Conservation (phyloP, 2,888 invertebrate genomes). For the Drosophila austrosaltans region DNA sequence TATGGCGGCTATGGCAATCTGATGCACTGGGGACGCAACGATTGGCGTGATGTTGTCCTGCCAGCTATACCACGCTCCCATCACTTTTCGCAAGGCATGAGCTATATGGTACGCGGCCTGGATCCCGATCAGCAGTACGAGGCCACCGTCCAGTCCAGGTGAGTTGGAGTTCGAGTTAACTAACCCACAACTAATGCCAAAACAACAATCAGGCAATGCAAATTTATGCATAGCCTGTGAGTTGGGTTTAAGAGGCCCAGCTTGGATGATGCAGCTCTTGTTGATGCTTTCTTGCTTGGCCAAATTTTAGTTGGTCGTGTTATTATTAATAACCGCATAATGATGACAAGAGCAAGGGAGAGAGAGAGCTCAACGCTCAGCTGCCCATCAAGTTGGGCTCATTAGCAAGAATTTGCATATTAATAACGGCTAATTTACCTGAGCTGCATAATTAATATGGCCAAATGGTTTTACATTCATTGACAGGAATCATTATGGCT, state of each 20-base stretch:
- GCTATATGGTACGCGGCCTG: slow-evolving; percentile 87
- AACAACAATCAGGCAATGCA: slow-evolving; percentile 15
- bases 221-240: slow-evolving; percentile 15
- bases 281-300: slow-evolving; percentile 7
- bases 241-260: neutral
- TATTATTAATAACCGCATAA: slow-evolving; percentile 33
- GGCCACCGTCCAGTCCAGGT: slow-evolving; percentile 87
- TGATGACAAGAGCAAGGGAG: slow-evolving; percentile 9
- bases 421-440: slow-evolving; percentile 48
- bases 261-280: slow-evolving; percentile 2
- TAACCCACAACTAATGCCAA: neutral
- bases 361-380: neutral
- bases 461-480: slow-evolving; percentile 29
- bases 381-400: slow-evolving; percentile 21
- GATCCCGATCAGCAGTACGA: slow-evolving; percentile 88
- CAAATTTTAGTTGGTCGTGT: slow-evolving; percentile 16
- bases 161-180: slow-evolving; percentile 55
- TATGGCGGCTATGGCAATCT: slow-evolving; percentile 81
- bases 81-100: slow-evolving; percentile 86
- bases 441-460: slow-evolving; percentile 52
- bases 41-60: slow-evolving; percentile 86
- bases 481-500: slow-evolving; percentile 86
- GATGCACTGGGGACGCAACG: slow-evolving; percentile 84
- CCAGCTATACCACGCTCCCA: slow-evolving; percentile 85
- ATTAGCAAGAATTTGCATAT: slow-evolving; percentile 56